Evolutionary conservation across 2,888 invertebrate species (phyloP).

Genomic region (Acronicta alni): DNA sequence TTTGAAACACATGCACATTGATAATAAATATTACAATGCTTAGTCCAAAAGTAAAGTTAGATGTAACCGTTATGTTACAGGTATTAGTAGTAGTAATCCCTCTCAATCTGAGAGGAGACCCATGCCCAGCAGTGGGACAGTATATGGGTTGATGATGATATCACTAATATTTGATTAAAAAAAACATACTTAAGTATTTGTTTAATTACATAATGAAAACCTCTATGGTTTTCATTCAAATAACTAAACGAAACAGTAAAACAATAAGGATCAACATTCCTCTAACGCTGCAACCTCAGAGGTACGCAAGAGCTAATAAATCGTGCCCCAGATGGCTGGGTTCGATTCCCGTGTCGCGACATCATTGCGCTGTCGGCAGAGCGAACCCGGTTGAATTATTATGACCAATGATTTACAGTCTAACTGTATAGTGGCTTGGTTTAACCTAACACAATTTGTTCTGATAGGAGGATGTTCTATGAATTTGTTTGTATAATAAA

Average conservation of each 20-base stretch:
- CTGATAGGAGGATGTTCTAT: slow-evolving; percentile 10
- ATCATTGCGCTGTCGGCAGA: slow-evolving; percentile 62
- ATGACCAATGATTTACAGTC: slow-evolving; percentile 51
- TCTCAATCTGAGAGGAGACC: no score
- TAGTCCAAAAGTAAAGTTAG: no score
- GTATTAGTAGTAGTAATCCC: no score
- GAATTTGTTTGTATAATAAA: background rate
- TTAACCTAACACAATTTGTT: slow-evolving; percentile 35
- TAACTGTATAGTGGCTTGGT: slow-evolving; percentile 50
- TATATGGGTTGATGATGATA: no score
- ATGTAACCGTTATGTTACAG: no score
- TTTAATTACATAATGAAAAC: no score
- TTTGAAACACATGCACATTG: no score
- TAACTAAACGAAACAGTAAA: background rate
- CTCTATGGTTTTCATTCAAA: no score
- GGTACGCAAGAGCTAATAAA: slow-evolving; percentile 50
- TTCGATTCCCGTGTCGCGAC: slow-evolving; percentile 62
- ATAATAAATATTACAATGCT: no score
- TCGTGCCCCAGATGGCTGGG: slow-evolving; percentile 56
- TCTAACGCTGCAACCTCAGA: slow-evolving; percentile 16
- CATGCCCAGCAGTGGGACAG: no score
- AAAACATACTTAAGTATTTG: no score
- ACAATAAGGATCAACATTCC: slow-evolving; percentile 8
- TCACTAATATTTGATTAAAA: no score
- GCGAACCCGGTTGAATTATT: slow-evolving; percentile 51